phyloP scores from a whole-genome alignment of 2,113 vertebrate species.

The Panthera uncia region DNA sequence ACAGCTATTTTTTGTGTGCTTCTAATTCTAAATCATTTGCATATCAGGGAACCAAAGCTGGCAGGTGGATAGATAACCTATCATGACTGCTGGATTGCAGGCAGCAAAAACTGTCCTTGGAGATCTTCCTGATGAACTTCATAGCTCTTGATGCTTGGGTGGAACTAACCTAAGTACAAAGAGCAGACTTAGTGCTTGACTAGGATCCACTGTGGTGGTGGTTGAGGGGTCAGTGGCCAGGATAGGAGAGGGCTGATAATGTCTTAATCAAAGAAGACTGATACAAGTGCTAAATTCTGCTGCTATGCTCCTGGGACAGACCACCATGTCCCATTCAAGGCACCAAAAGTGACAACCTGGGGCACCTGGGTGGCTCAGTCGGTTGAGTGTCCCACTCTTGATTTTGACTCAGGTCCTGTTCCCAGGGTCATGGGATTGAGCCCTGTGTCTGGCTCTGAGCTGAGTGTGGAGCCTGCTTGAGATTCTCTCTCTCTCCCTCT shows the following conservation, averaged over 20 bases:
- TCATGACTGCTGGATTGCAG: too few relatives aligned
- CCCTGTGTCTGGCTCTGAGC: too few relatives aligned
- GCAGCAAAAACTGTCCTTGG: not conserved
- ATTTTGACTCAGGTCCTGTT: too few relatives aligned
- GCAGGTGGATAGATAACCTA: not conserved
- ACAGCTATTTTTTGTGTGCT: not conserved
- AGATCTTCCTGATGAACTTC: not conserved
- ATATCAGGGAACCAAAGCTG: not conserved
- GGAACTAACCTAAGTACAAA: not conserved
- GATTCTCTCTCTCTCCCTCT: too few relatives aligned
- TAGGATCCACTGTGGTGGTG: not conserved
- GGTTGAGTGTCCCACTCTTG: too few relatives aligned
- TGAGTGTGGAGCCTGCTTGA: too few relatives aligned
- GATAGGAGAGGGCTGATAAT: not conserved
- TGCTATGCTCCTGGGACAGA: not conserved
- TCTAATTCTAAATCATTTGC: not conserved
- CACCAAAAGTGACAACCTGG: not conserved
- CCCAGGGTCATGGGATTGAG: too few relatives aligned
- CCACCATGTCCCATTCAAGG: not conserved
- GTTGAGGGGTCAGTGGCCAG: fast-evolving
- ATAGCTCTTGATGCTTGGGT: not conserved
- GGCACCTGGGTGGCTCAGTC: too few relatives aligned
- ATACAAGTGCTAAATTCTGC: not conserved
- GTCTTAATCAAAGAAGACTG: not conserved
- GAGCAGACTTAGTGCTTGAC: not conserved